phyloP scores from a whole-genome alignment of 2,888 invertebrate species.

The Chrysomela aeneicollis region DNA sequence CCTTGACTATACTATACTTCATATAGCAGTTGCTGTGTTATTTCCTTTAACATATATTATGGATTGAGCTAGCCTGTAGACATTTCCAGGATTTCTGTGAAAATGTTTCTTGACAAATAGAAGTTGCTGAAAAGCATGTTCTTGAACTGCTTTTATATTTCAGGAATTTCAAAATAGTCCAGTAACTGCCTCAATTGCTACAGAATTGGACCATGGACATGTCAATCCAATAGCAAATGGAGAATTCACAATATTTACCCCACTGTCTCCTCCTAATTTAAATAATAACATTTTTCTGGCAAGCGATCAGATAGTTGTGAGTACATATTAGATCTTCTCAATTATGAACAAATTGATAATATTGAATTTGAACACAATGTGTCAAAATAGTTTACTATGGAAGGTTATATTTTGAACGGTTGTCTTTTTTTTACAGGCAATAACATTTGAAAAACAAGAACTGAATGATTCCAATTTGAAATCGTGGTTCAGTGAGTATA shows the following conservation, averaged over 20 bases:
- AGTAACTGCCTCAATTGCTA: slow-evolving; percentile 53
- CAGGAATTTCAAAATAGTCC: slow-evolving; percentile 61
- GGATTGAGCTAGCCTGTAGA: too few relatives aligned
- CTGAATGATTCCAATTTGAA: slow-evolving; percentile 59
- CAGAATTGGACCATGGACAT: slow-evolving; percentile 57
- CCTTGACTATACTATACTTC: too few relatives aligned
- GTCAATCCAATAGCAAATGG: slow-evolving; percentile 59
- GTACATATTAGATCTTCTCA: slow-evolving; percentile 33
- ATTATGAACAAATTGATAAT: too few relatives aligned
- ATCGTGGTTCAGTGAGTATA: slow-evolving; percentile 62
- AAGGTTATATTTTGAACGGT: too few relatives aligned
- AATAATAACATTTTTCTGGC: slow-evolving; percentile 62
- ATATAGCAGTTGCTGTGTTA: too few relatives aligned
- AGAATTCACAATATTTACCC: slow-evolving; percentile 61
- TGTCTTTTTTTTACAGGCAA: slow-evolving; percentile 49
- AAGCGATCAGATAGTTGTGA: slow-evolving; percentile 55
- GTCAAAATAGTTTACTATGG: too few relatives aligned
- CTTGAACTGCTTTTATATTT: slow-evolving; percentile 35
- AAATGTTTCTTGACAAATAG: too few relatives aligned
- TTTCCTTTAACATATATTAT: too few relatives aligned
- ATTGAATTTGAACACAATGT: too few relatives aligned
- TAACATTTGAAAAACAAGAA: slow-evolving; percentile 54
- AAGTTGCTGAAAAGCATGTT: too few relatives aligned
- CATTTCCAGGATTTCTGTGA: too few relatives aligned
- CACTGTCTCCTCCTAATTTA: slow-evolving; percentile 57